Percentiles rank a stretch among this genome's conserved stretches.
Conservation (phyloP, 2,113 vertebrate genomes). For the Ictalurus punctatus region DNA sequence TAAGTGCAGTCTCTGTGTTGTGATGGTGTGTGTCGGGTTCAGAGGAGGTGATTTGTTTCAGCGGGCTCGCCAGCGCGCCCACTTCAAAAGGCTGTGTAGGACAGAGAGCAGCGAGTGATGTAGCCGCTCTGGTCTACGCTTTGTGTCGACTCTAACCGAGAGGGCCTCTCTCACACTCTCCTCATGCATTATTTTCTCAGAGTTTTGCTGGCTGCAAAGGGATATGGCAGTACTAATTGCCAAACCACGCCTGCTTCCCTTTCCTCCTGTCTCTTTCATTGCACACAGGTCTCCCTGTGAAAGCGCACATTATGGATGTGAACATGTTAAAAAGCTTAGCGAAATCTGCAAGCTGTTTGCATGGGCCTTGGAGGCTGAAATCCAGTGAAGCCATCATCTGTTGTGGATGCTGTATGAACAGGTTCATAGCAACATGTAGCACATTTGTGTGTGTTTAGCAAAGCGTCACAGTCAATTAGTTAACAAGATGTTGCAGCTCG, state of each 20-base stretch:
- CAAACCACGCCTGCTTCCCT: conserved; percentile 24
- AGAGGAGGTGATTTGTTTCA: conserved; percentile 65
- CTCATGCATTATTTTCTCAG: conserved; percentile 74
- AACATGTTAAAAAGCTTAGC: conserved; percentile 30
- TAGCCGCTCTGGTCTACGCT: conserved; percentile 10
- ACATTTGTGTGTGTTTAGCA: conserved; percentile 58
- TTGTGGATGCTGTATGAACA: conserved; percentile 12
- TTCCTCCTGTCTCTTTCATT: conserved; percentile 26
- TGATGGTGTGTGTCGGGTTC: conserved; percentile 42
- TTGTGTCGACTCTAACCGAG: conserved; percentile 18
- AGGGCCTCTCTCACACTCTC: conserved; percentile 53
- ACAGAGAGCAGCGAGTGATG: conserved; percentile 49
- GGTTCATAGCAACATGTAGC: conserved; percentile 21
- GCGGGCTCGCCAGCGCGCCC: conserved; percentile 59
- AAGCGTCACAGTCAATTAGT: conserved; percentile 73
- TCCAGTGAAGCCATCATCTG: conserved; percentile 30
- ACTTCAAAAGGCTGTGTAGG: conserved; percentile 70
- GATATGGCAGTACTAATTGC: conserved; percentile 28
- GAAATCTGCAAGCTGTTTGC: conserved; percentile 26
- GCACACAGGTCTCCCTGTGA: conserved; percentile 1
- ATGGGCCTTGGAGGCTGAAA: conserved; percentile 28
- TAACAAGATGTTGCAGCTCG: conserved; percentile 54
- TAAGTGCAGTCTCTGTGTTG: conserved; percentile 4
- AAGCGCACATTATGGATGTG: background rate
- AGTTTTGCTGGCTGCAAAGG: conserved; percentile 62